Evolutionary conservation across 1,140 invertebrate species (phyloP).

Genomic region (Penaeus japonicus): DNA sequence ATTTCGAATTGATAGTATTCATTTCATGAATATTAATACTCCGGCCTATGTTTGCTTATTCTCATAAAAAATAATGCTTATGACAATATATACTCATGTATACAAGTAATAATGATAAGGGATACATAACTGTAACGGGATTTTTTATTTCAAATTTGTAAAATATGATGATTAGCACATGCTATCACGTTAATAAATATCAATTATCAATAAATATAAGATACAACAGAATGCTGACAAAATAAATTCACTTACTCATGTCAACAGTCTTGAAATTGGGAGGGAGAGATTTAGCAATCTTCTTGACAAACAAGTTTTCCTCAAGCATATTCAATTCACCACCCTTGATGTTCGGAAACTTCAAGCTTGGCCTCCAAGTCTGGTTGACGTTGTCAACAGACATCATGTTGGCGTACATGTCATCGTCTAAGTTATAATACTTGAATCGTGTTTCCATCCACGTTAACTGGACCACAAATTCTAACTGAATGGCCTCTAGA

Average conservation of each 20-base stretch:
- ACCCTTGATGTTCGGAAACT: conserved; percentile 20
- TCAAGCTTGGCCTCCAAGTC: not conserved
- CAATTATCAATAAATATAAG: too few relatives aligned
- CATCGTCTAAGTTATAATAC: not conserved
- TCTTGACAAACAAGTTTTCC: not conserved
- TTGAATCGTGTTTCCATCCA: conserved; percentile 11
- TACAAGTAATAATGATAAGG: too few relatives aligned
- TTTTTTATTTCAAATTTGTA: too few relatives aligned
- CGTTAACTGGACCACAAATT: conserved; percentile 1
- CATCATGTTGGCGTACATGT: not conserved
- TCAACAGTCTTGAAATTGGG: conserved; percentile 10
- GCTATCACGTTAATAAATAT: too few relatives aligned
- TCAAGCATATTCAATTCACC: not conserved
- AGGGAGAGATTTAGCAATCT: not conserved
- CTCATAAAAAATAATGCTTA: too few relatives aligned
- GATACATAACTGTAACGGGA: too few relatives aligned
- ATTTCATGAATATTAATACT: too few relatives aligned
- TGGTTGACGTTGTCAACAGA: not conserved
- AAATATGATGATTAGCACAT: too few relatives aligned
- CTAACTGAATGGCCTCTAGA: not conserved
- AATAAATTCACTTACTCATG: not conserved
- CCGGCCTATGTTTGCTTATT: too few relatives aligned
- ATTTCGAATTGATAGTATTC: too few relatives aligned
- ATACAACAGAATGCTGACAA: too few relatives aligned
- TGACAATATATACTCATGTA: too few relatives aligned